Percentiles rank a stretch among this genome's conserved stretches.
These are phyloP conservation scores for Diaprepes abbreviatus DNA, from an alignment of 2,888 invertebrate genomes.

Conservation along the genomic window DNA sequence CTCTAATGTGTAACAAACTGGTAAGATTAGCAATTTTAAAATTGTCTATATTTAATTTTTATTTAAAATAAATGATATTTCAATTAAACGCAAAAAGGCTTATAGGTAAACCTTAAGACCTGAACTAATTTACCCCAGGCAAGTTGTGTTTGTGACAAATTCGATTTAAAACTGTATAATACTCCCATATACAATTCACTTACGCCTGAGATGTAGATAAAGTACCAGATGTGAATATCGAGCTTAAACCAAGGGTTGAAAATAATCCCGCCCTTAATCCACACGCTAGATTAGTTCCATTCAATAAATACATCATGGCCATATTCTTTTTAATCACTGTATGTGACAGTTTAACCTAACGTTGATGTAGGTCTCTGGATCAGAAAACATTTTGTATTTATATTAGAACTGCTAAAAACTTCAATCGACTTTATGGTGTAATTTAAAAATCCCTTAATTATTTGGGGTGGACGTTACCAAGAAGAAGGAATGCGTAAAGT, in stretches of 20 bases:
- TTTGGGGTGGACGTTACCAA: neutral
- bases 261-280: slow-evolving; percentile 60
- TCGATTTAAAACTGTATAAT: slow-evolving; percentile 44
- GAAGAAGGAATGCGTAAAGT: neutral
- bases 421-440: slow-evolving; percentile 3
- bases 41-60: too few relatives aligned
- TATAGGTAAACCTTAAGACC: slow-evolving; percentile 19
- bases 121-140: slow-evolving; percentile 57
- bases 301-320: slow-evolving; percentile 52
- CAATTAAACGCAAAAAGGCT: neutral
- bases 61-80: neutral
- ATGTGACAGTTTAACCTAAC: slow-evolving; percentile 56
- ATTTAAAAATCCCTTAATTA: slow-evolving; percentile 7
- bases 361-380: slow-evolving; percentile 57
- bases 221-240: slow-evolving; percentile 55
- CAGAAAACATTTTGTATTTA: slow-evolving; percentile 39
- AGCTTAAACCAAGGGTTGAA: slow-evolving; percentile 57
- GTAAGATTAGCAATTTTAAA: too few relatives aligned
- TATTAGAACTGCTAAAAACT: neutral
- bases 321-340: slow-evolving; percentile 54
- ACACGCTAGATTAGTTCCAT: slow-evolving; percentile 58
- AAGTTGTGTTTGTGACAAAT: slow-evolving; percentile 44
- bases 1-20: too few relatives aligned
- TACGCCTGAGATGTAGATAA: slow-evolving; percentile 45
- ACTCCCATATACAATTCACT: slow-evolving; percentile 33